Conservation (phyloP, 2,113 vertebrate genomes). For the Zingel zingel region DNA sequence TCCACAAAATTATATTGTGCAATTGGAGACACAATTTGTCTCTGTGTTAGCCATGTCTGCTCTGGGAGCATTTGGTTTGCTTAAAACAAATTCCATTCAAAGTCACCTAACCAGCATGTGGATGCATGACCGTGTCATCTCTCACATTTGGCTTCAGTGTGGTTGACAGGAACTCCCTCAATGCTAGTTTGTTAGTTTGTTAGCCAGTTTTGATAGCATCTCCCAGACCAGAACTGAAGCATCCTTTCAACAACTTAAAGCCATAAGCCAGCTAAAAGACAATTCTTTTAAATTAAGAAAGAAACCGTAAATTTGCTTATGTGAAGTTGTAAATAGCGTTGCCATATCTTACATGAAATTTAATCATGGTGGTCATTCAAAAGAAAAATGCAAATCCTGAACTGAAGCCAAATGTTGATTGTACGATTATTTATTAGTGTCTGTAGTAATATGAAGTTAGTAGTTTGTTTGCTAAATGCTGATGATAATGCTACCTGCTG, state of each 20-base stretch:
- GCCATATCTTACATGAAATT: slow-evolving; percentile 26
- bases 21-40: not conserved
- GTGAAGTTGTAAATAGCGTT: slow-evolving; percentile 38
- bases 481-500: slow-evolving; percentile 24
- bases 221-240: slow-evolving; percentile 2
- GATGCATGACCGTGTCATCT: slow-evolving; percentile 37
- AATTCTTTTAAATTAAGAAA: slow-evolving; percentile 9
- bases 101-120: slow-evolving; percentile 66
- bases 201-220: not conserved
- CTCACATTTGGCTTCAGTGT: slow-evolving; percentile 1
- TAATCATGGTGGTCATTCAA: not conserved
- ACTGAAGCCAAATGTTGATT: slow-evolving; percentile 51
- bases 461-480: slow-evolving; percentile 35
- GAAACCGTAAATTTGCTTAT: slow-evolving; percentile 5
- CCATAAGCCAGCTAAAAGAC: slow-evolving; percentile 34
- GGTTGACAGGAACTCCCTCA: slow-evolving; percentile 15
- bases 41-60: slow-evolving; percentile 11
- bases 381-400: slow-evolving; percentile 25
- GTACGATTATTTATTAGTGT: slow-evolving; percentile 65
- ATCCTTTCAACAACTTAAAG: slow-evolving; percentile 38
- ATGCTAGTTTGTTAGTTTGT: not conserved
- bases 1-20: slow-evolving; percentile 17
- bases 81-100: slow-evolving; percentile 45
- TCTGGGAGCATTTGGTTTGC: slow-evolving; percentile 40
- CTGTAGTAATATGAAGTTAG: not conserved